Evolutionary conservation across 35 echinoderm and acorn worm genomes (phyloP).

Genomic region (Lytechinus variegatus): DNA sequence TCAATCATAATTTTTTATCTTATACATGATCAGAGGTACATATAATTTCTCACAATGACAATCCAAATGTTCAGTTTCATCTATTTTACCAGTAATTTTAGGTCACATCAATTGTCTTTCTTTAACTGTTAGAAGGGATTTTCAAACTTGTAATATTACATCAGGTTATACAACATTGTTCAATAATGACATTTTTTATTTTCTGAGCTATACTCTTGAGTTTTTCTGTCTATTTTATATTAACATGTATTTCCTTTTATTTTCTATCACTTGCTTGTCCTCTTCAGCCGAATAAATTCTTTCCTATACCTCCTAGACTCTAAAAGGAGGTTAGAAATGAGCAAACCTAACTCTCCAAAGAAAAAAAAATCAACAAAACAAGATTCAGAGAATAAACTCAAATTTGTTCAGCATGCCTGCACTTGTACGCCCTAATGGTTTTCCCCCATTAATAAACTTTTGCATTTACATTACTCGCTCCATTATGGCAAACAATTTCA

Average conservation of each 20-base stretch:
- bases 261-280: not conserved
- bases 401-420: constrained; percentile 41
- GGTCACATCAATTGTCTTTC: too few species aligned
- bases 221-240: not conserved
- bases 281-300: not conserved
- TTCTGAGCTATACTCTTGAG: not conserved
- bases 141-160: too few species aligned
- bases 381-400: constrained; percentile 23
- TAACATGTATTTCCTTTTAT: not conserved
- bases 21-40: too few species aligned
- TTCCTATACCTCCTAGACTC: not conserved
- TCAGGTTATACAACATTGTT: too few species aligned
- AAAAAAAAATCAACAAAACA: not conserved
- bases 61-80: too few species aligned
- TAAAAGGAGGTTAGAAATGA: not conserved
- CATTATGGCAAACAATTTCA: constrained; percentile 45
- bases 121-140: too few species aligned
- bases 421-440: constrained; percentile 42
- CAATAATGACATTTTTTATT: not conserved
- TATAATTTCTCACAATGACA: too few species aligned
- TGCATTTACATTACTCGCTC: constrained; percentile 37
- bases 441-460: constrained; percentile 47
- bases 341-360: not conserved
- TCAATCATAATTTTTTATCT: too few species aligned
- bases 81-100: too few species aligned